phyloP scores from a whole-genome alignment of 1,140 invertebrate species.

The Achatina immaculata region DNA sequence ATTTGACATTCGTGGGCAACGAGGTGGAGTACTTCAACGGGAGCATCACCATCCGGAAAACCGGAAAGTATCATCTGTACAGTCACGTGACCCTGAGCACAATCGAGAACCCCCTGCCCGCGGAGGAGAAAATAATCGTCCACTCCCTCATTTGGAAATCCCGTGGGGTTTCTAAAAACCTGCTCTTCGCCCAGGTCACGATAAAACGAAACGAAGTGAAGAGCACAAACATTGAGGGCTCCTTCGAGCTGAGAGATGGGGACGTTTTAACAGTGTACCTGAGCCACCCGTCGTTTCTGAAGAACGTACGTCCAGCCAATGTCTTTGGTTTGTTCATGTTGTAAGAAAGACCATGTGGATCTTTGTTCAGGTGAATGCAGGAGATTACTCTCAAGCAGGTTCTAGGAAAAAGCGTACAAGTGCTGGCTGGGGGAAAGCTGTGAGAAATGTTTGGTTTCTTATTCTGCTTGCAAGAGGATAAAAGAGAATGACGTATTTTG shows the following conservation, averaged over 20 bases:
- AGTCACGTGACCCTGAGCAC: slow-evolving; percentile 21
- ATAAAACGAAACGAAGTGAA: slow-evolving; percentile 1
- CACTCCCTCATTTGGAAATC: background rate
- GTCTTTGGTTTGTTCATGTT: slow-evolving; percentile 17
- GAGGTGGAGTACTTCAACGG: slow-evolving; percentile 10
- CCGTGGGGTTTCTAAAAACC: background rate
- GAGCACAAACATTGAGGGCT: slow-evolving; percentile 1
- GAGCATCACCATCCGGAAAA: background rate
- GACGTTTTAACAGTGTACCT: slow-evolving; percentile 17
- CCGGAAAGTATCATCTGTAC: slow-evolving; percentile 22
- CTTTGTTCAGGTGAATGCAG: no score
- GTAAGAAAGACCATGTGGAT: no score
- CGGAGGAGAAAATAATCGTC: slow-evolving; percentile 13
- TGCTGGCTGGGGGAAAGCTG: no score
- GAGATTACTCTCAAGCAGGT: no score
- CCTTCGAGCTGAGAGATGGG: background rate
- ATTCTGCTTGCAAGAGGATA: no score
- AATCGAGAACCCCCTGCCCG: slow-evolving; percentile 14
- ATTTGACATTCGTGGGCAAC: background rate
- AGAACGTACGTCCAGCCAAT: slow-evolving; percentile 6
- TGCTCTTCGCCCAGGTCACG: slow-evolving; percentile 4
- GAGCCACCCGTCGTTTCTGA: slow-evolving; percentile 17
- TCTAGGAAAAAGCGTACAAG: no score
- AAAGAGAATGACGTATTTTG: no score
- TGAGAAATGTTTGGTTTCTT: no score